Evolutionary conservation across 2,113 vertebrate species (phyloP), one percentile per base, ranked within the genome.

Genomic region (Pachypanchax playfairii): DNA sequence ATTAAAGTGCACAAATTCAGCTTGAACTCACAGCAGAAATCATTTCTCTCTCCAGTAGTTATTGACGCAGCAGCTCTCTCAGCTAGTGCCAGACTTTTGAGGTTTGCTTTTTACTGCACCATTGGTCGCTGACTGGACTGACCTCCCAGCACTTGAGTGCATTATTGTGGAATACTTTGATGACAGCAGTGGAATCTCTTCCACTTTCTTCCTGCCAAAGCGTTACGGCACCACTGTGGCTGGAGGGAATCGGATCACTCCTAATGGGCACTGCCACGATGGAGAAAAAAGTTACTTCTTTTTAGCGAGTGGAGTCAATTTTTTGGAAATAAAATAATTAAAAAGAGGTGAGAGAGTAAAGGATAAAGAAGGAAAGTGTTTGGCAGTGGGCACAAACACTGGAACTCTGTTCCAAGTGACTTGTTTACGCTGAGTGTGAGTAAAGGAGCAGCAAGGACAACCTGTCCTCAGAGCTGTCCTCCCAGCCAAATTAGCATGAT

Each of bases 281-380:
- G 35, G 65, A 67, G 66, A 75, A 59, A 65, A 28, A 52, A 75
- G 78, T 63, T 68, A 80, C 28, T 83, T 83, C 36, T 58, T 83
- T 80, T 60, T 50, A 68, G 62, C 39, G 26, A 31, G 49, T 81
- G 76, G 79, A 87, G 66, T 68, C 73, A 62, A 83, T 84, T 84
- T 73, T 54, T 77, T n/a, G n/a, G 83, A 82, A 89, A 87, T 84
- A 83, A 85, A 60, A 86, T 86, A 48, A 90, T 89, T 83, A 83
- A 85, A 87, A 80, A 29, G 13, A 21, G n/a, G 36, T 43, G 33
- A 54, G 46, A n/a, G 12, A n/a, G n/a, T n/a, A n/a, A n/a, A n/a
- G n/a, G n/a, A n/a, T n/a, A 15, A 20, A 29, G 65, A 52, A 56
- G 47, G 25, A 58, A 68, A 47, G 63, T 55, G 65, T 55, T 67